Evolutionary conservation across 2,113 vertebrate genomes (phyloP).

Genomic region (Dascyllus trimaculatus): DNA sequence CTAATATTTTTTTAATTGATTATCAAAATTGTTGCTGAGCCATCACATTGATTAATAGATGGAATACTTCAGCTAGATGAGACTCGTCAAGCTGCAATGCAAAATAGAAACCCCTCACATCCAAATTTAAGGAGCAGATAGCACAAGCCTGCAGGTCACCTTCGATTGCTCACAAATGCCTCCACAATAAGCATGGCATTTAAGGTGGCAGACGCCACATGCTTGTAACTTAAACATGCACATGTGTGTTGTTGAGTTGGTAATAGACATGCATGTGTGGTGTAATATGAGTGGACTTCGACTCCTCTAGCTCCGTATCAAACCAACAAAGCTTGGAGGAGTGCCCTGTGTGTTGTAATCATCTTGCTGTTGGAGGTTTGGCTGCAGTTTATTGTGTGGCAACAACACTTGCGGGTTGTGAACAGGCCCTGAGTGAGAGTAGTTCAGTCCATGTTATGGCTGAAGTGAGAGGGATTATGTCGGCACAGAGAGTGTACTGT

Average conservation of each 20-base stretch:
- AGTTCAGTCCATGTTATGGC: conserved; percentile 64
- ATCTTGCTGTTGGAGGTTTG: conserved; percentile 42
- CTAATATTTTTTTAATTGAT: neutral
- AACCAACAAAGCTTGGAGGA: conserved; percentile 58
- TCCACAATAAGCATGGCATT: conserved; percentile 57
- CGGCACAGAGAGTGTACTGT: conserved; percentile 73
- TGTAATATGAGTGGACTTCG: conserved; percentile 72
- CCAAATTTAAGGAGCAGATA: conserved; percentile 2
- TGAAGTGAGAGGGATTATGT: conserved; percentile 76
- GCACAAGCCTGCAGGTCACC: conserved; percentile 48
- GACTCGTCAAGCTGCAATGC: neutral
- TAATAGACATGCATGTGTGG: conserved; percentile 46
- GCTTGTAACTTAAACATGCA: conserved; percentile 26
- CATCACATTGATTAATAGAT: too few species aligned
- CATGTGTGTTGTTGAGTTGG: conserved; percentile 35
- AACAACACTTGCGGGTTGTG: conserved; percentile 56
- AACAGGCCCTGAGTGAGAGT: conserved; percentile 55
- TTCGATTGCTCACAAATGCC: conserved; percentile 31
- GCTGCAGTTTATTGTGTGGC: conserved; percentile 54
- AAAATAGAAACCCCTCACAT: conserved; percentile 5
- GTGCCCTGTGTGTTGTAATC: conserved; percentile 53
- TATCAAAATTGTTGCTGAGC: neutral
- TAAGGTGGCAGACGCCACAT: conserved; percentile 34
- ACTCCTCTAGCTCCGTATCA: conserved; percentile 42
- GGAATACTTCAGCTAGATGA: too few species aligned